These are phyloP conservation scores for Cyprinella venusta DNA, from an alignment of 2,797 vertebrate species.

Conservation along the genomic window DNA sequence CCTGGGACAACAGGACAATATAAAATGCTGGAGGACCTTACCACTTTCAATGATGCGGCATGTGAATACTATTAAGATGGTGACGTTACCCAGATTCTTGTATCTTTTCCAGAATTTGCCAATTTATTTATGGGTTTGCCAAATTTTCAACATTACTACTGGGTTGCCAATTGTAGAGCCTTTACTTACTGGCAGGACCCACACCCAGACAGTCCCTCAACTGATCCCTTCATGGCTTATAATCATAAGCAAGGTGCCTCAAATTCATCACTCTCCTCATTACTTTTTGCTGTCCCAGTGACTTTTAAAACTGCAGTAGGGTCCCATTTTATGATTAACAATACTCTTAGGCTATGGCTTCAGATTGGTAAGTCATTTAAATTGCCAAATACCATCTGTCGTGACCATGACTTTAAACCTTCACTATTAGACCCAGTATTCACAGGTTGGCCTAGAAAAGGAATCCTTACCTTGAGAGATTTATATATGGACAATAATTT, in stretches of 20 bases:
- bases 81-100: not conserved
- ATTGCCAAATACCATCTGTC: not conserved
- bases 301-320: not conserved
- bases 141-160: not conserved
- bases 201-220: not conserved
- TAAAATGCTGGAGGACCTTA: not conserved
- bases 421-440: not conserved
- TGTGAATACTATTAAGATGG: not conserved
- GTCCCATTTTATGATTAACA: not conserved
- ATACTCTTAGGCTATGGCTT: too few relatives aligned
- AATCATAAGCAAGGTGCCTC: not conserved
- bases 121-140: not conserved
- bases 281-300: not conserved
- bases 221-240: not conserved
- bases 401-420: not conserved
- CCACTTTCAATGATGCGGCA: not conserved
- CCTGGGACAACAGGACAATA: not conserved
- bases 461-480: too few relatives aligned
- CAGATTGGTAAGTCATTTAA: not conserved
- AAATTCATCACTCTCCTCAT: not conserved
- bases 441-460: too few relatives aligned
- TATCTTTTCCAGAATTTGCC: not conserved
- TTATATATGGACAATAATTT: too few relatives aligned
- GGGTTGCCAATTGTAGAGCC: not conserved
- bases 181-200: not conserved